These are phyloP conservation scores for Onthophagus taurus DNA, from an alignment of 1,140 invertebrate species.

Conservation along the genomic window DNA sequence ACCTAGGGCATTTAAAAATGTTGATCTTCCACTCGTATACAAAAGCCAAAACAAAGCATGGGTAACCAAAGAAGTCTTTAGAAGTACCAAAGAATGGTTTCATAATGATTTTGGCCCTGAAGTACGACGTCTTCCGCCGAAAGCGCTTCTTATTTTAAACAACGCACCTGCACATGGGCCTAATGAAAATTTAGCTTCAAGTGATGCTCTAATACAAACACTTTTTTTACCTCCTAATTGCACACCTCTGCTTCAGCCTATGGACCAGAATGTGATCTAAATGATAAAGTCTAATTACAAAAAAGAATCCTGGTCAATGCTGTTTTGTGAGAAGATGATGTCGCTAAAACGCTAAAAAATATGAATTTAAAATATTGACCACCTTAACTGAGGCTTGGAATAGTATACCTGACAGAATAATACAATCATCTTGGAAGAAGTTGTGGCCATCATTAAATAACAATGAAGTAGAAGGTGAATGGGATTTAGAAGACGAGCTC, in stretches of 20 bases:
- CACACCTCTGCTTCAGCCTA: slow-evolving; percentile 39
- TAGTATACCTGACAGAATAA: neutral
- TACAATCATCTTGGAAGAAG: neutral
- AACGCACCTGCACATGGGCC: slow-evolving; percentile 24
- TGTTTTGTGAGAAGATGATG: neutral
- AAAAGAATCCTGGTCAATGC: neutral
- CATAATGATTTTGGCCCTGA: slow-evolving; percentile 32
- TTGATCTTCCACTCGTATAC: neutral
- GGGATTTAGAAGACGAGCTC: neutral
- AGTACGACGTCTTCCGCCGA: slow-evolving; percentile 29
- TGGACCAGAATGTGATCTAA: slow-evolving; percentile 35
- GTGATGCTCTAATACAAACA: slow-evolving; percentile 13
- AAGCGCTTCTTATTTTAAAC: slow-evolving; percentile 36
- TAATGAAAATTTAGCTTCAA: slow-evolving; percentile 8
- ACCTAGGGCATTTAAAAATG: slow-evolving; percentile 2
- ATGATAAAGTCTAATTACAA: slow-evolving; percentile 1
- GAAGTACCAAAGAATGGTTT: slow-evolving; percentile 34
- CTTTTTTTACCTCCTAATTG: slow-evolving; percentile 40
- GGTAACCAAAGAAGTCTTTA: slow-evolving; percentile 7
- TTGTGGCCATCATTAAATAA: neutral
- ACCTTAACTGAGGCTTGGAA: neutral
- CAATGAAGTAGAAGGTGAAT: neutral
- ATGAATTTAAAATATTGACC: neutral
- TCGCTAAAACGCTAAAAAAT: neutral
- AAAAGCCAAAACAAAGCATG: slow-evolving; percentile 5